A percentile compares a stretch with the other conserved stretches of the same genome.
These are phyloP conservation scores for Eupithecia dodoneata DNA, from an alignment of 2,888 invertebrate species.

Conservation along the genomic window DNA sequence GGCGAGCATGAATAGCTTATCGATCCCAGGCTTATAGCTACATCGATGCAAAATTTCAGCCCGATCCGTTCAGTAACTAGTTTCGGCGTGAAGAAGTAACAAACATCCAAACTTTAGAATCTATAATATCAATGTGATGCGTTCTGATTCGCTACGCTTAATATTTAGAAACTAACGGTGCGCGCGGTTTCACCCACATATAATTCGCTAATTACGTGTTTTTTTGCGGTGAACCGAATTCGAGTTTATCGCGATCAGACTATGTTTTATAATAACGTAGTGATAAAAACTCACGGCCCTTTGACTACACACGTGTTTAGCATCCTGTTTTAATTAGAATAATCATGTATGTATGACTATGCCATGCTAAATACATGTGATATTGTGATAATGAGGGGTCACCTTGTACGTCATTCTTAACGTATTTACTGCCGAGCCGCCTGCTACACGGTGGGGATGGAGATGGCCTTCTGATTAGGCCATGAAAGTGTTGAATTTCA, in stretches of 20 bases:
- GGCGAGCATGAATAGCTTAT: no score
- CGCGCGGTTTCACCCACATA: not conserved
- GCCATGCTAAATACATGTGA: not conserved
- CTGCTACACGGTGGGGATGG: no score
- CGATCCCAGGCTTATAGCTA: no score
- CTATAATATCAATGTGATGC: no score
- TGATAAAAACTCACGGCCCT: not conserved
- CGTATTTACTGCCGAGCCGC: no score
- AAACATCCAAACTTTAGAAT: no score
- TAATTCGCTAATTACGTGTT: not conserved
- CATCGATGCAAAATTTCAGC: no score
- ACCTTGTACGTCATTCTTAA: not conserved
- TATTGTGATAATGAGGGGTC: not conserved
- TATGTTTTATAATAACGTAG: not conserved
- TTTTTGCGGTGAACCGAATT: not conserved
- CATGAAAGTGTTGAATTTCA: not conserved
- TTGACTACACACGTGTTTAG: not conserved
- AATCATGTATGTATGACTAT: not conserved
- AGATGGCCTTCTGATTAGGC: no score
- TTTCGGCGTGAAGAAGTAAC: no score
- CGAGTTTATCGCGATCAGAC: not conserved
- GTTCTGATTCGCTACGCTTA: not conserved
- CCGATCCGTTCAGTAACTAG: no score
- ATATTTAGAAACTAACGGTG: not conserved
- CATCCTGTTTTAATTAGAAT: constrained; percentile 6